Conservation (phyloP, 1,140 invertebrate species). For the Drosophila pseudoobscura region DNA sequence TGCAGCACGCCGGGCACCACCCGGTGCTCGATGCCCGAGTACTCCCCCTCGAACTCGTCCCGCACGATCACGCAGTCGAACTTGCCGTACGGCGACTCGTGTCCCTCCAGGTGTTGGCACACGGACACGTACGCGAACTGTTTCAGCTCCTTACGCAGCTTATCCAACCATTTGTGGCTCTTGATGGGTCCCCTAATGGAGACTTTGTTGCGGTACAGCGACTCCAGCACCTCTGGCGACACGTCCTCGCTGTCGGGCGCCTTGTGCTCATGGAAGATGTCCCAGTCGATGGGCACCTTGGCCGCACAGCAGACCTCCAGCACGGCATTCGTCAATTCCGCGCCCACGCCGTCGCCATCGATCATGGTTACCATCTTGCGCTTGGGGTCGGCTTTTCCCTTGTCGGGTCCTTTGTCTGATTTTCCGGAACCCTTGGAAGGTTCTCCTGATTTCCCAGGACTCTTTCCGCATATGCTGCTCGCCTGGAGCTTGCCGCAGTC, state of each 20-base stretch:
- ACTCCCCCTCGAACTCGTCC: constrained; percentile 63
- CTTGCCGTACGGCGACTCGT: constrained; percentile 32
- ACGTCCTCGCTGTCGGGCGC: constrained; percentile 4
- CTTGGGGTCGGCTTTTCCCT: background rate
- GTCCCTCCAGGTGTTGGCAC: constrained; percentile 40
- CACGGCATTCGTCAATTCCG: constrained; percentile 43
- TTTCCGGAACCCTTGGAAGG: background rate
- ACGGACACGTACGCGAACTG: constrained; percentile 54
- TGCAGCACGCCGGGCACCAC: constrained; percentile 63
- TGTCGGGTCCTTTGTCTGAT: background rate
- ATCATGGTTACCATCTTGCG: constrained; percentile 42
- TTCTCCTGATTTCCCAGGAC: too few relatives aligned
- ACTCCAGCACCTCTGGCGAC: constrained; percentile 16
- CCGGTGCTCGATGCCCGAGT: constrained; percentile 63
- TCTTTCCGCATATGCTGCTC: constrained; percentile 5
- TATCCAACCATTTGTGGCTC: constrained; percentile 6
- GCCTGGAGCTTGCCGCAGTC: background rate
- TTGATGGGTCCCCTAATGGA: constrained; percentile 55
- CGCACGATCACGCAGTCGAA: constrained; percentile 58
- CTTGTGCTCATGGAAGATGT: constrained; percentile 6
- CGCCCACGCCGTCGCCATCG: constrained; percentile 56
- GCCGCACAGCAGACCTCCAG: constrained; percentile 23
- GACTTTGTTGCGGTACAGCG: constrained; percentile 38
- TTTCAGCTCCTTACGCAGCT: constrained; percentile 45
- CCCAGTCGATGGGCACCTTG: constrained; percentile 55